Evolutionary conservation across 2,888 invertebrate genomes (phyloP).

Genomic region (Eudemis profundana): DNA sequence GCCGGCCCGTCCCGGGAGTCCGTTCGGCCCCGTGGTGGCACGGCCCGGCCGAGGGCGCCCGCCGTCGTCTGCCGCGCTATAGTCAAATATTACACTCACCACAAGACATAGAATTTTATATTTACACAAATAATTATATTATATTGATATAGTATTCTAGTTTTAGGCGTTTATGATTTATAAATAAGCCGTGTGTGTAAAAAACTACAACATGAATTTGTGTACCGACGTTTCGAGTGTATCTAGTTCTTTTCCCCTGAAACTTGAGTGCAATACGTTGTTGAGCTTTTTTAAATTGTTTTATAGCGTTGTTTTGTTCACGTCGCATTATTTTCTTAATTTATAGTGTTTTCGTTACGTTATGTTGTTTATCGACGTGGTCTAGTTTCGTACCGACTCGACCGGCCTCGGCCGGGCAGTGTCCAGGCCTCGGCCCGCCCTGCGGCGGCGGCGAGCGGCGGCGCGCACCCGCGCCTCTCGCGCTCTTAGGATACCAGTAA

Average conservation of each 20-base stretch:
- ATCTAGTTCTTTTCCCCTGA: conserved; percentile 72
- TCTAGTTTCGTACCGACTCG: conserved; percentile 59
- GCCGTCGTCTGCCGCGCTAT: conserved; percentile 65
- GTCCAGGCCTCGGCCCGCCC: conserved; percentile 37
- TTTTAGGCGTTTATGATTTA: conserved; percentile 84
- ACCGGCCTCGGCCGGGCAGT: conserved; percentile 43
- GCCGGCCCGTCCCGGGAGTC: conserved; percentile 45
- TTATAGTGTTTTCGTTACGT: conserved; percentile 59
- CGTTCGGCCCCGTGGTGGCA: conserved; percentile 48
- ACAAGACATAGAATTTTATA: conserved; percentile 85
- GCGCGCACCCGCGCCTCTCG: conserved; percentile 54
- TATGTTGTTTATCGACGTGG: conserved; percentile 67
- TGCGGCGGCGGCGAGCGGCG: conserved; percentile 50
- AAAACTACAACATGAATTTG: conserved; percentile 56
- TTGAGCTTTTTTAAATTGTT: conserved; percentile 79
- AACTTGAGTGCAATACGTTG: conserved; percentile 81
- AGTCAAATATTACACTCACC: conserved; percentile 84
- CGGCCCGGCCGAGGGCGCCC: conserved; percentile 50
- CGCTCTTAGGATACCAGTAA: conserved; percentile 74
- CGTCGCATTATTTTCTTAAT: conserved; percentile 53
- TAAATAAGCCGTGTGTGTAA: conserved; percentile 72
- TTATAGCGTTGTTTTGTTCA: conserved; percentile 68
- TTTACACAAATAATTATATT: conserved; percentile 85
- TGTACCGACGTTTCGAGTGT: conserved; percentile 63
- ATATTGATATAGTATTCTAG: conserved; percentile 86